Base-by-base conservation (phyloP, 2,797 vertebrate genomes). In the Emys orbicularis region DNA sequence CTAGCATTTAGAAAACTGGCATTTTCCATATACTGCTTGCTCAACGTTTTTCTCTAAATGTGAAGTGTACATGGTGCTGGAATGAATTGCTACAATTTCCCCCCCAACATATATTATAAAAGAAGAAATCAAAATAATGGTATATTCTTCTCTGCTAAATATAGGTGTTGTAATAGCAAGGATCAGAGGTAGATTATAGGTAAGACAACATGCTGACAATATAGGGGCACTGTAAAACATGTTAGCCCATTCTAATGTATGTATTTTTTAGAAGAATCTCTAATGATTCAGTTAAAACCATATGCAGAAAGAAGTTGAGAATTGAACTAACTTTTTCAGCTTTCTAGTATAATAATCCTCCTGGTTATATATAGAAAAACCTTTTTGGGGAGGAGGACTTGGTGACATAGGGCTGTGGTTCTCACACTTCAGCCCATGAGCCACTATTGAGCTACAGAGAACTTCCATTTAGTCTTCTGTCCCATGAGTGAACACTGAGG, bases 191-290 rank as follows among this genome's bases (percentile, higher is more conserved):
- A 83, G 23, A 74, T 9, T 53, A 91, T 89, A 74, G 1, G n/a
- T 52, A 84, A 83, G 81, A 83, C 8, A 41, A 37, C 8, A 53
- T 56, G 15, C 18, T 80, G 53, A 47, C 80, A 83, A 57, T 47
- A 41, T 27, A 77, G 25, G 9, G 80, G 44, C 52, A n/a, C 1
- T 65, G 5, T 52, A 87, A 90, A 81, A 3, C n/a, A 59, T 12
- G 2, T 23, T 83, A 65, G 50, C 49, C 13, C 23, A 37, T 16
- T 31, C 59, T 6, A 86, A 37, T 49, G 49, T 0, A 0, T n/a
- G 52, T 79, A 16, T 3, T 37, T 87, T 82, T 68, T 12, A 59
- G 31, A n/a, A 50, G 84, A 76, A 5, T 47, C 4, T 16, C 12
- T 77, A 37, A 44, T 47, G 16, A 6, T 59, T 59, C 57, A 29